Evolutionary conservation across 2,113 vertebrate species (phyloP), one percentile per base, ranked within the genome.

Genomic region (Lota lota): DNA sequence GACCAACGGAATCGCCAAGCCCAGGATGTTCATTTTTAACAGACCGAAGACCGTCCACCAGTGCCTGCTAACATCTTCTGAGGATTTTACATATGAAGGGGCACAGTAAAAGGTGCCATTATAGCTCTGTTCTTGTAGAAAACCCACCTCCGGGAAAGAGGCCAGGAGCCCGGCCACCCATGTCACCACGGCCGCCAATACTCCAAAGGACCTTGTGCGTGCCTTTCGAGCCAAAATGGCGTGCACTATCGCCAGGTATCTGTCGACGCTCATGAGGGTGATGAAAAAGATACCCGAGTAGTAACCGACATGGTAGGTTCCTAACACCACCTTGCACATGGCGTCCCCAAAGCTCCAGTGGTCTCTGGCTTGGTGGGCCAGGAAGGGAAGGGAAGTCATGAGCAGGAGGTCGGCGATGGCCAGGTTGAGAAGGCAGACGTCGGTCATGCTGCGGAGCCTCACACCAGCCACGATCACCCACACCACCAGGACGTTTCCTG

Each of bases 201-300:
- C 63, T 22, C 95, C 93, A 0, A 91, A 90, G 4, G 72, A 71
- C 7, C 88, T 88, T 0, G 92, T 93, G 60, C 93, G 83, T 50
- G 88, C 87, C 80, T 81, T 95, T 28, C 94, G 33, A 0, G 94
- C 92, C 62, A 93, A 93, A 75, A 97, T 87, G 0, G 94, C 93
- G 0, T 96, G 94, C 14, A 98, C 95, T 2, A 98, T 93, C 2
- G 95, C 95, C 88, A 97, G 79, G 72, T 97, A 98, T 10, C 94
- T 87, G 67, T 98, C 95, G 0, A 97, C 64, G 17, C 95, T 96
- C 92, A 98, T 82, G n/a, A 97, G 87, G 74, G 91, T 89, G 47
- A 96, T 92, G 76, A 98, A 97, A 10, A 97, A 95, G 72, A 94
- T 93, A 0, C 94, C 94, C 0, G 92, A 85, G 74, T 95, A 97